These are phyloP conservation scores for Cerastis leucographa DNA, from an alignment of 2,888 invertebrate genomes.

Conservation along the genomic window DNA sequence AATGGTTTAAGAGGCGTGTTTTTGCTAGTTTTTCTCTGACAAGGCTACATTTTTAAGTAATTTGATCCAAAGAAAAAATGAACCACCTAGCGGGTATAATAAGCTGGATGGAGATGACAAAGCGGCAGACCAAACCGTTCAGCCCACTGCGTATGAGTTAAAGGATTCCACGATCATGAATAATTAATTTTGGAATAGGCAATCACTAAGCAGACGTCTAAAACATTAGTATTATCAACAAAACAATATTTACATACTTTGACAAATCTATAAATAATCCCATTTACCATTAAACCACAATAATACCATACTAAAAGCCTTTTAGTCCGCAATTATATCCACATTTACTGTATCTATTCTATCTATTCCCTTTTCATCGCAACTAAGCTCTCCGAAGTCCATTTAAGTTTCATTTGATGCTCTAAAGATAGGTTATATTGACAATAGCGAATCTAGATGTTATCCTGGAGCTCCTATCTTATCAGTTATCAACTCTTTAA, in stretches of 20 bases:
- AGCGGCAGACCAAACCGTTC: background rate
- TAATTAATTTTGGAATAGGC: background rate
- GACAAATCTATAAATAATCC: conserved; percentile 9
- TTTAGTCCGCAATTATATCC: conserved; percentile 9
- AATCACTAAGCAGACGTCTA: background rate
- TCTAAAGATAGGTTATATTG: conserved; percentile 5
- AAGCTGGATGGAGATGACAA: background rate
- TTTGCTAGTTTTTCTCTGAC: background rate
- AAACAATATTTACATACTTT: background rate
- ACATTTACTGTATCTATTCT: background rate
- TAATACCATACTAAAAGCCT: background rate
- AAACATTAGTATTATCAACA: background rate
- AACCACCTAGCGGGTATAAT: background rate
- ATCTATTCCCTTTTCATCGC: conserved; percentile 3
- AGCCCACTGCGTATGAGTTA: background rate
- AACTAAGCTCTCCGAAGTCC: background rate
- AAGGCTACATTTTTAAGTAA: background rate
- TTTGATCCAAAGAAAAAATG: background rate
- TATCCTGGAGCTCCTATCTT: conserved; percentile 24
- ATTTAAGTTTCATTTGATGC: conserved; percentile 18
- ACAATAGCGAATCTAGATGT: conserved; percentile 18
- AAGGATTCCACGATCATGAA: background rate
- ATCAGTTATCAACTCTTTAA: conserved; percentile 14
- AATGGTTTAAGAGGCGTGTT: conserved; percentile 4
- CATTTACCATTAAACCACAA: background rate